Percentiles rank a stretch among this genome's conserved stretches.
phyloP scores from a whole-genome alignment of 2,888 invertebrate species.

The Diarsia rubi region DNA sequence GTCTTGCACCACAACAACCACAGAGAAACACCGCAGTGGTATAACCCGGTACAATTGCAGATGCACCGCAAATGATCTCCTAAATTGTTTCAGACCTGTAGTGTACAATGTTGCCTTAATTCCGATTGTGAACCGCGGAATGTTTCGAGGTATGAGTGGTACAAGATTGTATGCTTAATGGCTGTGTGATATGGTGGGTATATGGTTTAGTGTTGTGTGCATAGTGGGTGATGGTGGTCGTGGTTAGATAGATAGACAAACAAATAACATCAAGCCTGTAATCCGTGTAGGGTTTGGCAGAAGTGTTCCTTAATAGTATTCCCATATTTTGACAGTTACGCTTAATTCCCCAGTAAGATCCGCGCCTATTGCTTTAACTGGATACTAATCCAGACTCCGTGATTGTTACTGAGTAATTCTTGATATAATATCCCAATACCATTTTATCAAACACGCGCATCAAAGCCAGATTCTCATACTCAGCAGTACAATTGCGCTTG shows the following conservation, averaged over 20 bases:
- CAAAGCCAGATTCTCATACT: not conserved
- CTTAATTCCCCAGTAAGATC: not conserved
- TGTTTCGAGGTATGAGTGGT: slow-evolving; percentile 37
- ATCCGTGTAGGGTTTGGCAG: not conserved
- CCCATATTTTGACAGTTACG: not conserved
- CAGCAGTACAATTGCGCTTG: not conserved
- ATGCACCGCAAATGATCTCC: slow-evolving; percentile 82
- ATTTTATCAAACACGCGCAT: not conserved
- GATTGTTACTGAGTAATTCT: not conserved
- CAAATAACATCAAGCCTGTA: not conserved
- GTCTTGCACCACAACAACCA: slow-evolving; percentile 64
- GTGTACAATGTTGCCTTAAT: slow-evolving; percentile 79
- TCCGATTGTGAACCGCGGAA: slow-evolving; percentile 55
- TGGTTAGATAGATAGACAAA: not conserved
- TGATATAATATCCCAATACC: not conserved
- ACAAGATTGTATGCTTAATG: slow-evolving; percentile 51
- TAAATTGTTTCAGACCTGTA: slow-evolving; percentile 82
- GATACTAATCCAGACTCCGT: not conserved
- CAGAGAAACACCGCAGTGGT: slow-evolving; percentile 81
- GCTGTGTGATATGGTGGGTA: slow-evolving; percentile 22
- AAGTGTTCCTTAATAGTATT: not conserved
- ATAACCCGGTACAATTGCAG: slow-evolving; percentile 81
- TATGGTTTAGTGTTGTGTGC: slow-evolving; percentile 4
- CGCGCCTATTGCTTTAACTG: not conserved
- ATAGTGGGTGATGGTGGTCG: slow-evolving; percentile 5